Conservation (phyloP, 2,113 vertebrate species). For the Phrynocephalus versicolor region DNA sequence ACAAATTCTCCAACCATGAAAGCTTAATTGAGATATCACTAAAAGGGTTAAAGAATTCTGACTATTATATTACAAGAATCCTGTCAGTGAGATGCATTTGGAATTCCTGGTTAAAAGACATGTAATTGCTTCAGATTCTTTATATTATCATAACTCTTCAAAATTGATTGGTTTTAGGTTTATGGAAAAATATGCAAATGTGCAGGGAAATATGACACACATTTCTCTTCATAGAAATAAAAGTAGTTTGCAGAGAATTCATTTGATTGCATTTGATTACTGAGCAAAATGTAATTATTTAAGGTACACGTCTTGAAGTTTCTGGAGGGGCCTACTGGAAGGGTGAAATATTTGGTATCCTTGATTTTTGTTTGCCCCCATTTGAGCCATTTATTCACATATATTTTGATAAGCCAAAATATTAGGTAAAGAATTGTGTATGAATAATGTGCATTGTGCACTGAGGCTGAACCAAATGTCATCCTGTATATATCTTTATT, state of each 20-base stretch:
- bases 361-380: conserved; percentile 54
- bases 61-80: conserved; percentile 52
- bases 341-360: conserved; percentile 61
- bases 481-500: neutral
- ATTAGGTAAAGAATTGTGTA: conserved; percentile 12
- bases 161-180: conserved; percentile 84
- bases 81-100: conserved; percentile 65
- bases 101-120: conserved; percentile 79
- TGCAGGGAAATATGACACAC: conserved; percentile 57
- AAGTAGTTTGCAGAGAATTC: conserved; percentile 74
- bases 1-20: conserved; percentile 11
- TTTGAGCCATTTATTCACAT: conserved; percentile 51
- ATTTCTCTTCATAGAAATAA: conserved; percentile 72
- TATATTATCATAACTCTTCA: conserved; percentile 84
- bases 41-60: conserved; percentile 75
- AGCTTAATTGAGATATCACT: conserved; percentile 20
- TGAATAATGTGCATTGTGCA: conserved; percentile 1
- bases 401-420: conserved; percentile 55
- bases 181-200: conserved; percentile 84
- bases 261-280: conserved; percentile 79
- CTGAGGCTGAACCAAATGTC: neutral
- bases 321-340: conserved; percentile 59
- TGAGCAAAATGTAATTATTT: conserved; percentile 80
- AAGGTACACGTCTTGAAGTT: conserved; percentile 65
- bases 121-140: conserved; percentile 81